Evolutionary conservation across 1,140 invertebrate species (phyloP).

Genomic region (Eueides isabella): DNA sequence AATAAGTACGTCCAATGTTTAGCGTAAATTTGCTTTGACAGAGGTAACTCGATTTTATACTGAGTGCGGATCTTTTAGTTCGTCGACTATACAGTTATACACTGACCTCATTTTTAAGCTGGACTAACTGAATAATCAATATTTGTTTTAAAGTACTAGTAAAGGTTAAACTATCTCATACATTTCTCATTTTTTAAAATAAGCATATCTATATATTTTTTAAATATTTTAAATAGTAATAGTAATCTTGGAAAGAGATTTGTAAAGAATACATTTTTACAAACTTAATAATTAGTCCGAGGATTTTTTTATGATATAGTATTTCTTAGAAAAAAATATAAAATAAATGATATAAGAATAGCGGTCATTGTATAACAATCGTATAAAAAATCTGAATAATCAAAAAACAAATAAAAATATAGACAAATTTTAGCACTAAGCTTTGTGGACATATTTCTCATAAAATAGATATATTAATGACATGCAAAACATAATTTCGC

Average conservation of each 20-base stretch:
- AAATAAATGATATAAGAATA: no score
- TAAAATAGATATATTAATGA: not conserved
- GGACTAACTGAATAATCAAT: conserved; percentile 11
- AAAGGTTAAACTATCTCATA: not conserved
- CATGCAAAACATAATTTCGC: conserved; percentile 6
- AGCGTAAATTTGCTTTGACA: not conserved
- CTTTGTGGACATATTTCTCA: not conserved
- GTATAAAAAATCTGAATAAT: not conserved
- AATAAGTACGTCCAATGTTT: conserved; percentile 15
- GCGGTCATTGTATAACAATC: no score
- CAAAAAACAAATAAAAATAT: not conserved
- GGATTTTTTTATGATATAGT: no score
- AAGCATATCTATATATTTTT: not conserved
- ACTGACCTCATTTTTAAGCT: conserved; percentile 11
- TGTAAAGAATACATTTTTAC: no score
- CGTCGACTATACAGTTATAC: conserved; percentile 6
- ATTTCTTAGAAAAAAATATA: no score
- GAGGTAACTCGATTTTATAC: conserved; percentile 3
- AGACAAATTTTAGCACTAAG: not conserved
- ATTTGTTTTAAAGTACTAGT: not conserved
- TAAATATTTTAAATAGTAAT: not conserved
- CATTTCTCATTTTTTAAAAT: not conserved
- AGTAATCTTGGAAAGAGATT: not conserved
- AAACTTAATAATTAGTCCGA: no score
- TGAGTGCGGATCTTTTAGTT: not conserved